phyloP scores from a whole-genome alignment of 1,140 invertebrate species.

The Danaus plexippus region DNA sequence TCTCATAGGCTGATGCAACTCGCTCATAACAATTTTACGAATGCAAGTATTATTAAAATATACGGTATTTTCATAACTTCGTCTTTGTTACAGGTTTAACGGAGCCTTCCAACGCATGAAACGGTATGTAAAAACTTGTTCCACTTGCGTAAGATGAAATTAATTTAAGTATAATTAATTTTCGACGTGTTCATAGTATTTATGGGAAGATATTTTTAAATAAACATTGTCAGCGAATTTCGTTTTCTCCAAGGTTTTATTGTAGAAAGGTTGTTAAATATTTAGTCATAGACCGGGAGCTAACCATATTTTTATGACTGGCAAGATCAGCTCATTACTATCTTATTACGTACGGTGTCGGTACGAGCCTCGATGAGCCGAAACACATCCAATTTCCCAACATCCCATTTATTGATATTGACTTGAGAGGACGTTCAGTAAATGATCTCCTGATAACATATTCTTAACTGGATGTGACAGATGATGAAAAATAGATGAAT shows the following conservation, averaged over 20 bases:
- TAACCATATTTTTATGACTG: constrained; percentile 66
- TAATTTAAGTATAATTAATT: too few relatives aligned
- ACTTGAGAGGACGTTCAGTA: constrained; percentile 59
- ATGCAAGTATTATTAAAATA: background rate
- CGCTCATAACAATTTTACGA: constrained; percentile 14
- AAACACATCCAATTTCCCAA: constrained; percentile 70
- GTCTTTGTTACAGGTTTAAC: constrained; percentile 16
- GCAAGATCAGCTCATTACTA: constrained; percentile 63
- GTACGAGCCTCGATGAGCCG: constrained; percentile 49
- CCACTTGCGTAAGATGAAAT: too few relatives aligned
- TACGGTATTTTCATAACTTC: background rate
- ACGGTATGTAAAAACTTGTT: constrained; percentile 5
- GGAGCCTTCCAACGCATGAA: constrained; percentile 1
- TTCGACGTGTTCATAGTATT: background rate
- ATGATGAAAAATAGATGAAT: too few relatives aligned
- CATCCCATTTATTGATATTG: constrained; percentile 71
- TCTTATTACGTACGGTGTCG: constrained; percentile 62
- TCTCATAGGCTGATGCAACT: constrained; percentile 64
- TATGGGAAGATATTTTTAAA: constrained; percentile 5
- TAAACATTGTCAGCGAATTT: background rate
- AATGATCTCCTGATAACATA: constrained; percentile 20
- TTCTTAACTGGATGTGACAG: constrained; percentile 24
- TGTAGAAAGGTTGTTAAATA: constrained; percentile 46
- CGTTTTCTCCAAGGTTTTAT: background rate
- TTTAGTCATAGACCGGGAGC: constrained; percentile 58